Conservation (phyloP, 1,140 invertebrate genomes). For the Neodiprion pinetum region DNA sequence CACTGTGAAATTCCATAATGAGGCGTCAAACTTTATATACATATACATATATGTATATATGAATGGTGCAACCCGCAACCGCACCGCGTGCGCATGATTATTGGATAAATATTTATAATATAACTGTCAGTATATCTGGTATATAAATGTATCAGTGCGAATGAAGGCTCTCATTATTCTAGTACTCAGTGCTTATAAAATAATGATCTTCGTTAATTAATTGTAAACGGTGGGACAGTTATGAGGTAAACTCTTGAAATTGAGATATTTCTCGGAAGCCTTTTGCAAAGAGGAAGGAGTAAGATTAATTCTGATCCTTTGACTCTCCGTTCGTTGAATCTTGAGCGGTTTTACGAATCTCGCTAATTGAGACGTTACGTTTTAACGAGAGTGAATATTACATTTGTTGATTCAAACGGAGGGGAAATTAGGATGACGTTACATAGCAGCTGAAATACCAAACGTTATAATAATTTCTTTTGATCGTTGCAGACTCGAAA, state of each 20-base stretch:
- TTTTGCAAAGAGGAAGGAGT: conserved; percentile 19
- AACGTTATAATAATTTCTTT: no score
- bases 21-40: no score
- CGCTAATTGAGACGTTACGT: conserved; percentile 42
- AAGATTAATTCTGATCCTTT: conserved; percentile 12
- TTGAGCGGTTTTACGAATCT: conserved; percentile 29
- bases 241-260: conserved; percentile 26
- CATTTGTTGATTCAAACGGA: background rate
- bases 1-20: no score
- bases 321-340: background rate
- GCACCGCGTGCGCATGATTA: background rate
- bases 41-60: no score
- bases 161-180: conserved; percentile 12
- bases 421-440: no score
- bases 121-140: no score
- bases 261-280: conserved; percentile 33
- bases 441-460: no score
- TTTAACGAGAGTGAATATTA: conserved; percentile 18
- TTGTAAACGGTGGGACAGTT: conserved; percentile 35
- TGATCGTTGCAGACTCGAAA: no score
- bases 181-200: background rate
- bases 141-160: background rate
- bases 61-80: no score
- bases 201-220: conserved; percentile 43
- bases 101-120: conserved; percentile 16